Evolutionary conservation across 2,888 invertebrate species (phyloP).

Genomic region (Acanthoscelides obtectus): DNA sequence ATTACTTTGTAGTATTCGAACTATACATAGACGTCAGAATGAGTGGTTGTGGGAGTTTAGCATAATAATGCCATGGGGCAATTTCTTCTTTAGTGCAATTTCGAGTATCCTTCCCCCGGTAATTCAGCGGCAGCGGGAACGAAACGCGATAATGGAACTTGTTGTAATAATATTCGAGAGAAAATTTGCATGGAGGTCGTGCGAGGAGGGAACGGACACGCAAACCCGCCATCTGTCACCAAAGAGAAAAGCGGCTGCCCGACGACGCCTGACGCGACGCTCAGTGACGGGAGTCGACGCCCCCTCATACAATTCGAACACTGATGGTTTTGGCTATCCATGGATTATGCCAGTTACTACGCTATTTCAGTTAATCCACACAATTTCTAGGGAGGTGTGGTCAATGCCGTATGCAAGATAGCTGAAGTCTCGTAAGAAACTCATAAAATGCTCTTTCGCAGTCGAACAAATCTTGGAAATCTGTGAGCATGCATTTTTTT

Average conservation of each 20-base stretch:
- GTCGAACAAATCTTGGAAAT: too few species aligned
- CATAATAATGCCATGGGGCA: not conserved
- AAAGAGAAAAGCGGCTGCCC: not conserved
- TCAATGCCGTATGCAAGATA: too few species aligned
- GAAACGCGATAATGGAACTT: not conserved
- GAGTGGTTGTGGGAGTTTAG: not conserved
- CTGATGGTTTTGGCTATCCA: not conserved
- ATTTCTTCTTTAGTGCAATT: not conserved
- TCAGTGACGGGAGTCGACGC: not conserved
- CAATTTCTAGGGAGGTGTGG: too few species aligned
- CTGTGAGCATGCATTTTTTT: too few species aligned
- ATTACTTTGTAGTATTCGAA: too few species aligned
- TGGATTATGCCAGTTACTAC: too few species aligned
- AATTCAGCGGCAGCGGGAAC: not conserved
- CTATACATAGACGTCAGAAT: not conserved
- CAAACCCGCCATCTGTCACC: not conserved
- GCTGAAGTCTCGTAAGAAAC: too few species aligned
- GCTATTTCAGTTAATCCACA: too few species aligned
- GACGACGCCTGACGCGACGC: too few species aligned
- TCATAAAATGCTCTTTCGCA: too few species aligned
- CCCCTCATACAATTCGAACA: not conserved
- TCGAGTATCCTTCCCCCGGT: not conserved
- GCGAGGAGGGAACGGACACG: not conserved
- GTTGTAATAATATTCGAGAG: not conserved
- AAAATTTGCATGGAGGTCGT: not conserved